These are phyloP conservation scores for Bujurquina vittata DNA, from an alignment of 2,113 vertebrate species.

Conservation along the genomic window DNA sequence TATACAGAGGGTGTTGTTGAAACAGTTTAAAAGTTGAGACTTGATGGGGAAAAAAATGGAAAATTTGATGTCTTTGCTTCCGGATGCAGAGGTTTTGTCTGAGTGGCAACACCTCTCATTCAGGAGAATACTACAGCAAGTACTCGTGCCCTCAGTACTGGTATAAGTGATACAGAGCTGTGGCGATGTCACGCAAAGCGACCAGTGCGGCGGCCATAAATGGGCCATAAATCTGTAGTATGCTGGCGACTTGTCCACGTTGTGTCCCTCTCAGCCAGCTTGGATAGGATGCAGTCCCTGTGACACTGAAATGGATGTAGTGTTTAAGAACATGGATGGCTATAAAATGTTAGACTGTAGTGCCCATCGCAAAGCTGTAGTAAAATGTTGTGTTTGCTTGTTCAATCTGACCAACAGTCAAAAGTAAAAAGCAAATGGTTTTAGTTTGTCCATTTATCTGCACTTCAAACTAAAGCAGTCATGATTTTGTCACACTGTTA, in stretches of 20 bases:
- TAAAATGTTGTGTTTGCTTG: background rate
- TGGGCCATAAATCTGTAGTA: background rate
- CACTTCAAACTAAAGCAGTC: background rate
- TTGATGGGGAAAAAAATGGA: no score
- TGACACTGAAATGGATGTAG: background rate
- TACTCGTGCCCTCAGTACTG: background rate
- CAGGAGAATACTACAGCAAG: background rate
- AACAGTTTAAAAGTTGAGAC: no score
- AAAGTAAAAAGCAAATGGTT: background rate
- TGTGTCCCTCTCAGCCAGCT: background rate
- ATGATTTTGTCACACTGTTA: background rate
- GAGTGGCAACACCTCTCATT: background rate
- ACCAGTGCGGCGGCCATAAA: background rate
- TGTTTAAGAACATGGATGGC: background rate
- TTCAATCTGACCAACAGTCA: background rate
- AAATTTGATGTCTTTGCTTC: background rate
- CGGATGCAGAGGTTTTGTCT: background rate
- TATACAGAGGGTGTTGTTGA: no score
- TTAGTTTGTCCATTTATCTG: background rate
- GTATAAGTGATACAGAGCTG: background rate
- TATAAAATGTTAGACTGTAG: background rate
- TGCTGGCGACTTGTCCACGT: background rate
- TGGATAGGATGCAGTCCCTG: background rate
- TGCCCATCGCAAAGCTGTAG: background rate
- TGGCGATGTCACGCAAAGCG: background rate